Evolutionary conservation across 2,888 invertebrate species (phyloP), one percentile per base, ranked within the genome.

Genomic region (Synergus gifuensis): DNA sequence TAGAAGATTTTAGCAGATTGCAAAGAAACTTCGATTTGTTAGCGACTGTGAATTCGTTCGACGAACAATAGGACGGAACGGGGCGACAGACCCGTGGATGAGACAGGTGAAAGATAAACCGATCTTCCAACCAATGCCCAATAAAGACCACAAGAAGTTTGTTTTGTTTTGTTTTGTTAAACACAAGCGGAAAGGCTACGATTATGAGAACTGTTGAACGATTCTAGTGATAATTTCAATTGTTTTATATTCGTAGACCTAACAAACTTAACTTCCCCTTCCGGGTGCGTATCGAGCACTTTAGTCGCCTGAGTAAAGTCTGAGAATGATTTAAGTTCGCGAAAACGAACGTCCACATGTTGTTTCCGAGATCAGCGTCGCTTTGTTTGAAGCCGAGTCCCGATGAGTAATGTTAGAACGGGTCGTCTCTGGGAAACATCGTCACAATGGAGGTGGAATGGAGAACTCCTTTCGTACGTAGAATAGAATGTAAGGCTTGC

Each of bases 401-500:
- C 76, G 79, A 67, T 81, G 67, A 64, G 77, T 84, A 60, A 49
- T 77, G 76, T 82, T 84, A 78, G 81, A 81, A 81, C 82, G 84
- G 79, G 82, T 77, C 80, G 84, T 86, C 77, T 85, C 80, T 77
- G 86, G 81, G 80, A 86, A 84, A 85, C 88, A 86, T 83, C 89
- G 91, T 91, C 91, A 91, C 91, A 91, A 91, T 40, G 91, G 91
- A 79, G 91, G 91, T 79, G 91, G 91, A 88, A 91, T 91, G 81
- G 91, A 91, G 84, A 91, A 91, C 84, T 96, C 96, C 82, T 95
- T 94, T 22, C 96, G 94, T 85, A 96, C 96, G 93, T 97, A 97
- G 93, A 97, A 97, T 86, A 97, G 93, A 85, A 97, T 96, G 94
- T 97, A 97, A 18, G 97, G 96, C 93, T 97, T 97, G 92, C 96